Conservation (phyloP, 2,888 invertebrate species). For the Cryptocheilus praepositus region DNA sequence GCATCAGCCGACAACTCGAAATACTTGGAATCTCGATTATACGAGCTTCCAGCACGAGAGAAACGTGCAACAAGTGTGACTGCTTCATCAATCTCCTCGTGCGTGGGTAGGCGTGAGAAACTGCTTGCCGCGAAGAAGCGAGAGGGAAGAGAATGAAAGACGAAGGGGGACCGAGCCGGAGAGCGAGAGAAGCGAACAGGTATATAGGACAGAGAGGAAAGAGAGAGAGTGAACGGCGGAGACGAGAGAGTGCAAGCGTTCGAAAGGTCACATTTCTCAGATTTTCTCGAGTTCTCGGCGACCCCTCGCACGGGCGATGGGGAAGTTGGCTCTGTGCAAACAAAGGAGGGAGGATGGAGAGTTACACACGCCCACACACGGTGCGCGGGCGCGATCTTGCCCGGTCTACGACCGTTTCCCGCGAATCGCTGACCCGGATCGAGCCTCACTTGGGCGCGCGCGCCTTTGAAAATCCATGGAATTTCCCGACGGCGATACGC, state of each 20-base stretch:
- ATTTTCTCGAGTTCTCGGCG: conserved; percentile 58
- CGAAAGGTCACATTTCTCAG: conserved; percentile 69
- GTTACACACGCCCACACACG: neutral
- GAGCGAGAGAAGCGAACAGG: conserved; percentile 3
- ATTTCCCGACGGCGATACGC: neutral
- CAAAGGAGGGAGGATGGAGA: conserved; percentile 31
- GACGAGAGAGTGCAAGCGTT: conserved; percentile 39
- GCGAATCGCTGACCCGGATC: conserved; percentile 17
- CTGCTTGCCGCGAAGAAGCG: conserved; percentile 32
- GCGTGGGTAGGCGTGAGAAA: conserved; percentile 64
- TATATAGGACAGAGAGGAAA: conserved; percentile 29
- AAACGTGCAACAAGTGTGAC: conserved; percentile 64
- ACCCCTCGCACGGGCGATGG: conserved; percentile 22
- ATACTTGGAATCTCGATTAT: conserved; percentile 43
- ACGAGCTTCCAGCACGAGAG: conserved; percentile 26
- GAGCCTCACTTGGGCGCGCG: conserved; percentile 25
- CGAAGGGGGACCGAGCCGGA: conserved; percentile 15
- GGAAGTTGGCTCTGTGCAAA: conserved; percentile 22
- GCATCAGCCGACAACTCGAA: conserved; percentile 30
- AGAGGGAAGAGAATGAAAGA: conserved; percentile 20
- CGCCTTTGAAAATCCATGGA: conserved; percentile 5
- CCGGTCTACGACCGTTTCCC: conserved; percentile 7
- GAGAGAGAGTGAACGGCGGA: conserved; percentile 28
- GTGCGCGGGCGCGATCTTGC: neutral
- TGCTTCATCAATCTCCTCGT: conserved; percentile 58